These are phyloP conservation scores for Amphipyra berbera DNA, from an alignment of 2,888 invertebrate genomes.

Conservation along the genomic window DNA sequence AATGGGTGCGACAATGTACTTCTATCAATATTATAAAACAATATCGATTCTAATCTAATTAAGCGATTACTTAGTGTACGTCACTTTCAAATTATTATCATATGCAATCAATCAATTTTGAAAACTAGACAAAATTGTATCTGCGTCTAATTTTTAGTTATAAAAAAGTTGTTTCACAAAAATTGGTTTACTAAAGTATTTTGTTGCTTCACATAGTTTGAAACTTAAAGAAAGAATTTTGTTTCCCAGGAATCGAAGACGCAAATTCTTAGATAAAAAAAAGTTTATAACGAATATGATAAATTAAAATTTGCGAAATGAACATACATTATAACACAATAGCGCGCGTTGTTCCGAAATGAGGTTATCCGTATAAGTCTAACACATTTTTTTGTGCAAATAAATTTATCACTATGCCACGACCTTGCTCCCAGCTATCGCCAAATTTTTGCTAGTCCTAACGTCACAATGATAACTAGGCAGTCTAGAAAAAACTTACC, in stretches of 20 bases:
- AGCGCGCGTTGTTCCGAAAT: conserved; percentile 81
- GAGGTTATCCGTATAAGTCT: conserved; percentile 88
- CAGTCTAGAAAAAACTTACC: conserved; percentile 67
- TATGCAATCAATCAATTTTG: conserved; percentile 26
- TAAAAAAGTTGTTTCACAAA: conserved; percentile 10
- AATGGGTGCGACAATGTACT: conserved; percentile 17
- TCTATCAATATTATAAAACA: conserved; percentile 34
- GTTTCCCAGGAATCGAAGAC: conserved; percentile 25
- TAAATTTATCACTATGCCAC: conserved; percentile 86
- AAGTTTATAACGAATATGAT: conserved; percentile 35
- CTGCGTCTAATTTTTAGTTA: conserved; percentile 17
- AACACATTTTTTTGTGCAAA: conserved; percentile 88
- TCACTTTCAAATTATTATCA: conserved; percentile 42
- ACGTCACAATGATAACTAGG: conserved; percentile 79
- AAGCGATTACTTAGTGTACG: conserved; percentile 42
- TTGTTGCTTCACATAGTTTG: conserved; percentile 29
- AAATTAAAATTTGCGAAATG: conserved; percentile 54
- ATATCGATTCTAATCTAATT: conserved; percentile 53
- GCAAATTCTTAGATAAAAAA: conserved; percentile 24
- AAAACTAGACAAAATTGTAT: conserved; percentile 16
- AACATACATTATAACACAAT: conserved; percentile 66
- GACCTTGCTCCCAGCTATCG: conserved; percentile 89
- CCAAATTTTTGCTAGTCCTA: conserved; percentile 84
- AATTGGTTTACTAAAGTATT: conserved; percentile 14
- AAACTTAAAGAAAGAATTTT: conserved; percentile 35